phyloP scores from a whole-genome alignment of 92 coral and sea anemone species.

The Parazoanthus darwini region DNA sequence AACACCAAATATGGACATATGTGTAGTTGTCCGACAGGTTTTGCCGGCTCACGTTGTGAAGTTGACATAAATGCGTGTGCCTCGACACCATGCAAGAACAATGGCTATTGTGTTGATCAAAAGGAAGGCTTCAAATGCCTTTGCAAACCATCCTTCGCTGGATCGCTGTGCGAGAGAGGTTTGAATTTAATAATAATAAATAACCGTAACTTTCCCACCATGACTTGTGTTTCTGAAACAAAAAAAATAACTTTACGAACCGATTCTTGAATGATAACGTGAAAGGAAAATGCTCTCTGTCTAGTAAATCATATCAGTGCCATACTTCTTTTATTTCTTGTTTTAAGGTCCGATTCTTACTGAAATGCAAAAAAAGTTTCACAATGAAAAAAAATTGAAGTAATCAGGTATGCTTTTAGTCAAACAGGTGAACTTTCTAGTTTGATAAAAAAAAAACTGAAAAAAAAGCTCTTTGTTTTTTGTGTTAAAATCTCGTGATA shows the following conservation, averaged over 20 bases:
- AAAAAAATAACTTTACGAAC: not conserved
- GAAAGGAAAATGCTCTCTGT: too few relatives aligned
- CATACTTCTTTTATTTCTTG: too few relatives aligned
- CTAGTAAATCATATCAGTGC: too few relatives aligned
- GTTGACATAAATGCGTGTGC: conserved; percentile 80
- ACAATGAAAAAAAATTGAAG: too few relatives aligned
- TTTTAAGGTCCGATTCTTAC: too few relatives aligned
- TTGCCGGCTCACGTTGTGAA: conserved; percentile 76
- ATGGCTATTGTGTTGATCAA: conserved; percentile 83
- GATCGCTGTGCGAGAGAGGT: conserved; percentile 86
- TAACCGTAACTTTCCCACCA: not conserved
- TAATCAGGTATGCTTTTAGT: too few relatives aligned
- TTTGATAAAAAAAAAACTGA: too few relatives aligned
- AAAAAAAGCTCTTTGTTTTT: too few relatives aligned
- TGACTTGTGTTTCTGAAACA: not conserved
- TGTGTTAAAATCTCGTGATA: too few relatives aligned
- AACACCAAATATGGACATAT: conserved; percentile 73
- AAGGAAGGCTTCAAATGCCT: conserved; percentile 75
- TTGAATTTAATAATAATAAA: not conserved
- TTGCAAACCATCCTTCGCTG: conserved; percentile 81
- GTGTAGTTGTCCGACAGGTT: conserved; percentile 78
- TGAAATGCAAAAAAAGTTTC: too few relatives aligned
- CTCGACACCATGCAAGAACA: conserved; percentile 82
- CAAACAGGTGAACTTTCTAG: too few relatives aligned
- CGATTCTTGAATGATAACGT: not conserved